Evolutionary conservation across 2,113 vertebrate genomes (phyloP), one percentile per base, ranked within the genome.

Genomic region (Mormoops blainvillei): DNA sequence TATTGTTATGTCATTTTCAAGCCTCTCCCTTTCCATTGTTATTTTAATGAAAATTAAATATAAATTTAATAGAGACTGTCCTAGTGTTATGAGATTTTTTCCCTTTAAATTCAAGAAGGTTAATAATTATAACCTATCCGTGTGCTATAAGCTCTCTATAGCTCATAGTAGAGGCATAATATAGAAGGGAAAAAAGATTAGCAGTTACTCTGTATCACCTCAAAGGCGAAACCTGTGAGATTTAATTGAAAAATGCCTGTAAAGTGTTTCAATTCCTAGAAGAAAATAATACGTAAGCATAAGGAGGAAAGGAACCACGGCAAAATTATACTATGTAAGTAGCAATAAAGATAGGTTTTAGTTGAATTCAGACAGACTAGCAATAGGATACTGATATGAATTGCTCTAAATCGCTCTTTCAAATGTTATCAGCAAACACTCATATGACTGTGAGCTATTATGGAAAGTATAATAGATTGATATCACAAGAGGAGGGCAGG

Each of bases 221-320:
- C 88, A 89, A 74, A 95, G 54, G 33, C 14, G 3, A 97, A 96
- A 70, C 80, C 48, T 82, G 24, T 70, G 73, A 95, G 31, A 38
- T 93, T 96, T 96, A 96, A 96, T 95, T 97, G 73, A 95, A 93
- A 96, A 96, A 96, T 95, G 43, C 83, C 85, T 95, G 41, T 45
- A 83, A 92, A 98, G 67, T 93, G 31, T 73, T 97, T 88, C 73
- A 88, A 48, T 91, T 95, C 52, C 54, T 78, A 67, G 56, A 26
- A 96, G 84, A 77, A 97, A 92, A 97, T 86, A 83, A 70, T 95
- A n/a, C 43, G 56, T 68, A 90, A 61, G 20, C 45, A 89, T 56
- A 77, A 68, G 18, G 22, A 36, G 2, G 8, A 85, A 87, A 88
- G 22, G 33, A 3, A 78, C 73, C 13, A 45, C 16, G 87, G 81